Percentiles rank a stretch among this genome's conserved stretches.
These are phyloP conservation scores for Monopis laevigella DNA, from an alignment of 2,888 invertebrate species.

Conservation along the genomic window DNA sequence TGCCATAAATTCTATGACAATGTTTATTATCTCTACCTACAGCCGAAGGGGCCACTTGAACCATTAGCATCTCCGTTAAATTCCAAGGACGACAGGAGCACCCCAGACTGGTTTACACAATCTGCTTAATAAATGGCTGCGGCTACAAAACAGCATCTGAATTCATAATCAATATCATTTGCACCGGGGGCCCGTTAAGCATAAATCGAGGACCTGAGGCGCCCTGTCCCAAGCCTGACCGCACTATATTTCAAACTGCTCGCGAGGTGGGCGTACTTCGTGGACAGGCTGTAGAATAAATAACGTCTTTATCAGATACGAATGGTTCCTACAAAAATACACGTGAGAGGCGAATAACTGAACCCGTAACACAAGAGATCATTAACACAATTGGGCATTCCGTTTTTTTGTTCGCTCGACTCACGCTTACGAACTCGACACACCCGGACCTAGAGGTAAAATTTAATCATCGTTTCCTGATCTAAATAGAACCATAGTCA, in stretches of 20 bases:
- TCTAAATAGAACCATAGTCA: neutral
- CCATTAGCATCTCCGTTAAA: slow-evolving; percentile 37
- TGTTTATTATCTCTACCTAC: neutral
- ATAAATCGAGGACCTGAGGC: slow-evolving; percentile 14
- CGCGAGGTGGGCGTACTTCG: slow-evolving; percentile 13
- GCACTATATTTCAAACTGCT: slow-evolving; percentile 7
- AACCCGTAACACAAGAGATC: slow-evolving; percentile 12
- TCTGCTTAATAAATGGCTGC: slow-evolving; percentile 19
- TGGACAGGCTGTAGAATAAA: slow-evolving; percentile 12
- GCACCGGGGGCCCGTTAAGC: slow-evolving; percentile 23
- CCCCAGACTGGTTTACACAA: slow-evolving; percentile 13
- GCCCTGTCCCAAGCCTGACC: slow-evolving; percentile 3
- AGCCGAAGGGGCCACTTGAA: neutral
- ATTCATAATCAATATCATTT: slow-evolving; percentile 39
- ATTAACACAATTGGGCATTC: slow-evolving; percentile 11
- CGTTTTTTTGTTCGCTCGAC: slow-evolving; percentile 6
- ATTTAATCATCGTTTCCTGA: slow-evolving; percentile 4
- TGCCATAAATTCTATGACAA: neutral
- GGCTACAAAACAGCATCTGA: slow-evolving; percentile 26
- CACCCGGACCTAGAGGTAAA: too few species aligned
- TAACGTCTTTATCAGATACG: slow-evolving; percentile 13
- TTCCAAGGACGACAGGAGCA: slow-evolving; percentile 40
- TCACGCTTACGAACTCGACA: slow-evolving; percentile 4
- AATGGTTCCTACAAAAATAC: slow-evolving; percentile 8
- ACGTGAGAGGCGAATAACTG: slow-evolving; percentile 13